Conservation (phyloP, 2,888 invertebrate species). For the Dendrolimus pini region DNA sequence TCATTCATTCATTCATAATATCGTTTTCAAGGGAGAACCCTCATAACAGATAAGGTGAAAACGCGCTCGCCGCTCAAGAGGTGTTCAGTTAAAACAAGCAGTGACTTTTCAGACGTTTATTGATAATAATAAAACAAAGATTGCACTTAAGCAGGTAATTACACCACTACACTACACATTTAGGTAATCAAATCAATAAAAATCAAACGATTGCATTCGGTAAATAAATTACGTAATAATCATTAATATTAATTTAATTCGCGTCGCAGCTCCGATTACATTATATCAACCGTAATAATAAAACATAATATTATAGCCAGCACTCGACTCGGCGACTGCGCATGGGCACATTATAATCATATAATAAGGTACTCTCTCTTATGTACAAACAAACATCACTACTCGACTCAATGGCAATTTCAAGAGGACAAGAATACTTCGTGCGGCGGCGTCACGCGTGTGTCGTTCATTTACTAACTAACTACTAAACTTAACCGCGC, state of each 20-base stretch:
- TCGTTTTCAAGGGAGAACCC: neutral
- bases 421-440: constrained; percentile 20
- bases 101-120: constrained; percentile 36
- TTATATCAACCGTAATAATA: constrained; percentile 24
- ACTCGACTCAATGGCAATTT: constrained; percentile 52
- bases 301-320: constrained; percentile 25
- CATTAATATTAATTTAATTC: constrained; percentile 12
- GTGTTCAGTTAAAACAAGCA: constrained; percentile 10
- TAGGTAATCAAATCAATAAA: constrained; percentile 59
- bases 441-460: neutral
- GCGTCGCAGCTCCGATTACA: neutral
- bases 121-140: constrained; percentile 61
- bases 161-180: constrained; percentile 57
- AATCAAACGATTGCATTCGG: constrained; percentile 43
- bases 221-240: constrained; percentile 43
- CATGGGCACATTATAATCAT: constrained; percentile 11
- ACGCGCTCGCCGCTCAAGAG: too few relatives aligned
- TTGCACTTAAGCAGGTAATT: constrained; percentile 50
- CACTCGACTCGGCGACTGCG: constrained; percentile 21
- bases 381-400: constrained; percentile 34
- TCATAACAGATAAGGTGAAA: too few relatives aligned
- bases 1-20: neutral
- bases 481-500: constrained; percentile 24
- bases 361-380: constrained; percentile 20
- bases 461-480: constrained; percentile 26